Percentiles rank a stretch among this genome's conserved stretches.
phyloP scores from a whole-genome alignment of 1,140 invertebrate species.

The Heliothis subflexa region DNA sequence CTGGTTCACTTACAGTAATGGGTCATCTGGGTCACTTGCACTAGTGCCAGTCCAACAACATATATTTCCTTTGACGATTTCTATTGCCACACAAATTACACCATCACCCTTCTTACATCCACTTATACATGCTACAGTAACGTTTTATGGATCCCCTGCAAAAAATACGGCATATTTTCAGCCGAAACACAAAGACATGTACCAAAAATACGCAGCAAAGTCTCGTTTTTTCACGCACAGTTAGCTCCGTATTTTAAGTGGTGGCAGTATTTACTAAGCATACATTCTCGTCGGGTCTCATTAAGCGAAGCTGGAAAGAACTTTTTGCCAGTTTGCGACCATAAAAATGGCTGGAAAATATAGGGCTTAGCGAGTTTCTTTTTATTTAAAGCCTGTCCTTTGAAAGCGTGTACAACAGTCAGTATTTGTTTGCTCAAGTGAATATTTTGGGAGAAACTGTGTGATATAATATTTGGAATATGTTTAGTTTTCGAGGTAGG shows the following conservation, averaged over 20 bases:
- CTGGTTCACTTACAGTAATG: no score
- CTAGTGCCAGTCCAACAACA: no score
- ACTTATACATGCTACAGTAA: neutral
- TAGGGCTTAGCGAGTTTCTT: slow-evolving; percentile 39
- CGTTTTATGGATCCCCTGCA: neutral
- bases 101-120: no score
- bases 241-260: slow-evolving; percentile 40
- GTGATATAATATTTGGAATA: no score
- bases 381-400: slow-evolving; percentile 30
- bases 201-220: neutral
- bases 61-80: no score
- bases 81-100: no score
- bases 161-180: neutral
- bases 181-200: neutral
- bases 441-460: neutral
- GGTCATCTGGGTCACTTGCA: no score
- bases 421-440: slow-evolving; percentile 10
- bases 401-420: slow-evolving; percentile 2
- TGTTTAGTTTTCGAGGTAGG: no score
- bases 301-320: slow-evolving; percentile 59
- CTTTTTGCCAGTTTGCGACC: slow-evolving; percentile 54
- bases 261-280: slow-evolving; percentile 45
- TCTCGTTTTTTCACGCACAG: neutral
- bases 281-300: slow-evolving; percentile 54
- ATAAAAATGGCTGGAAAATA: slow-evolving; percentile 51